A percentile compares a stretch with the other conserved stretches of the same genome.
These are phyloP conservation scores for Musca domestica DNA, from an alignment of 1,140 invertebrate species.

Conservation along the genomic window DNA sequence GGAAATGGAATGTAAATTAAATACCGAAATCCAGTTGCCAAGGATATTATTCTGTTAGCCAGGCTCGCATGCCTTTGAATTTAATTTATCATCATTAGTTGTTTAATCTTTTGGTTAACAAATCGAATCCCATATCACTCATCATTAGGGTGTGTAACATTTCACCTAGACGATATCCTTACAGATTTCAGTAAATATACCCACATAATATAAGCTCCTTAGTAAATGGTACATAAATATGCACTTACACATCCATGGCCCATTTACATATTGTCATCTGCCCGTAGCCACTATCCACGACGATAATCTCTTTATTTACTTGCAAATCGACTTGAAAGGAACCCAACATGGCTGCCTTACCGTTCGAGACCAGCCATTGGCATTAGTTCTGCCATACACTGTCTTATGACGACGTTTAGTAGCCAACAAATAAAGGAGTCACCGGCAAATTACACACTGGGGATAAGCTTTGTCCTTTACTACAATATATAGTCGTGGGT, in stretches of 20 bases:
- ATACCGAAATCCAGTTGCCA: no score
- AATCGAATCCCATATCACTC: slow-evolving; percentile 10
- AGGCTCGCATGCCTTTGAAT: neutral
- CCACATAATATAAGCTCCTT: neutral
- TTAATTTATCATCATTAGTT: slow-evolving; percentile 11
- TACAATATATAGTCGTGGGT: no score
- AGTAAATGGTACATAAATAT: neutral
- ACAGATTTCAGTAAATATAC: no score
- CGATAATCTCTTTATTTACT: slow-evolving; percentile 18
- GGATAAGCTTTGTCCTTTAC: neutral
- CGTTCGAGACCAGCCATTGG: neutral
- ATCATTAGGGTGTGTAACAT: neutral
- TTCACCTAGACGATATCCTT: no score
- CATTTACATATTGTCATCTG: slow-evolving; percentile 5
- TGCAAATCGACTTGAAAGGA: slow-evolving; percentile 13
- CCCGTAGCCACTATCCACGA: neutral
- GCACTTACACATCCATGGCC: neutral
- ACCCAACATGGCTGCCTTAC: neutral
- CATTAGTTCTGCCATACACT: neutral
- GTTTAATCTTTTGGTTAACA: neutral
- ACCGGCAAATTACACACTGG: slow-evolving; percentile 14
- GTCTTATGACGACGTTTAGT: neutral
- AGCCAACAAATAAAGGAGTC: neutral
- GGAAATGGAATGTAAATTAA: no score
- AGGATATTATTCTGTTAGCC: neutral